Evolutionary conservation across 2,113 vertebrate species (phyloP).

Genomic region (Laticauda colubrina): DNA sequence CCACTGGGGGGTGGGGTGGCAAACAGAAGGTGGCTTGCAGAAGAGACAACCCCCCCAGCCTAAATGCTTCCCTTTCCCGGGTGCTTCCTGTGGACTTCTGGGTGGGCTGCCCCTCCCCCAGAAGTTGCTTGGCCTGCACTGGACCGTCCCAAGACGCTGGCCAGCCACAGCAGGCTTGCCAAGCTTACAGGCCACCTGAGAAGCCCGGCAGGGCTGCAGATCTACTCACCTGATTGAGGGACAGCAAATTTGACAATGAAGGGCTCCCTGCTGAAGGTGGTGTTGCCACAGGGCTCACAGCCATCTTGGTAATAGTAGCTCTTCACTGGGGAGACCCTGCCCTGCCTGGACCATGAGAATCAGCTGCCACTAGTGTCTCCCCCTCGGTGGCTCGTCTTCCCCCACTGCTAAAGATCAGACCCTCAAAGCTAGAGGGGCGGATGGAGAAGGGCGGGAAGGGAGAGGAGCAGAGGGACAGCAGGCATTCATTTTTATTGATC

Average conservation of each 20-base stretch:
- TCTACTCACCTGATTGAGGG: constrained; percentile 61
- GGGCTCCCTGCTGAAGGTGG: constrained; percentile 85
- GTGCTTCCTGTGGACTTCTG: neutral
- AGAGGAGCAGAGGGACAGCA: neutral
- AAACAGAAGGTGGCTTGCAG: neutral
- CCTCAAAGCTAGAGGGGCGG: neutral
- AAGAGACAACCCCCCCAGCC: neutral
- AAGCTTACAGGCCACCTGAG: neutral
- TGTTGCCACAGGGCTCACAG: constrained; percentile 70
- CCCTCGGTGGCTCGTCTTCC: neutral
- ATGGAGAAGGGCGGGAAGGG: neutral
- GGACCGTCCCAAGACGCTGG: neutral
- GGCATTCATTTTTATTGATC: neutral
- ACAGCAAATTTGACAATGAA: constrained; percentile 86
- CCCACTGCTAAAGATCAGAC: neutral
- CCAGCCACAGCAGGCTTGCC: neutral
- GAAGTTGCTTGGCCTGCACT: neutral
- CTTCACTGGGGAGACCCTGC: constrained; percentile 70
- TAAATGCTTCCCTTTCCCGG: neutral
- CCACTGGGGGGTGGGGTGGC: constrained; percentile 35
- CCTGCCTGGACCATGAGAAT: constrained; percentile 62
- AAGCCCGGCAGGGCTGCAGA: neutral
- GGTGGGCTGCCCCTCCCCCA: neutral
- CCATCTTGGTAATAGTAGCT: constrained; percentile 82
- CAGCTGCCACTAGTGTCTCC: neutral